Evolutionary conservation across 2,888 invertebrate species (phyloP).

Genomic region (Cantharis rustica): DNA sequence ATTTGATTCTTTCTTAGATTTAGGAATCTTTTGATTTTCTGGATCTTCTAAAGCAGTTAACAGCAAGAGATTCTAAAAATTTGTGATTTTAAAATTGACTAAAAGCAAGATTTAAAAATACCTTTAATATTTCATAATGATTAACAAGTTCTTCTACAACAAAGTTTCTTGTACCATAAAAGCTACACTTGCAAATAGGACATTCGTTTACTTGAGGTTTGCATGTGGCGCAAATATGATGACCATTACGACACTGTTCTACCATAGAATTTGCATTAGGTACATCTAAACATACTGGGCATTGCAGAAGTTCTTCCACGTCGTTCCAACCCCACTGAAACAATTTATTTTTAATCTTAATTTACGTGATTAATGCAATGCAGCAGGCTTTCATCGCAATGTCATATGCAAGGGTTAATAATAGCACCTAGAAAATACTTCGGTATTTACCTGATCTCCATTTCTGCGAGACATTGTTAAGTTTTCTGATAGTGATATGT

Average conservation of each 20-base stretch:
- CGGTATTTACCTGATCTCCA: neutral
- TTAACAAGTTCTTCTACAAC: slow-evolving; percentile 61
- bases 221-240: slow-evolving; percentile 62
- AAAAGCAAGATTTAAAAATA: slow-evolving; percentile 13
- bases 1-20: neutral
- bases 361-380: neutral
- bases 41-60: slow-evolving; percentile 5
- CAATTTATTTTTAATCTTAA: neutral
- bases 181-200: slow-evolving; percentile 60
- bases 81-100: neutral
- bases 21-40: slow-evolving; percentile 1
- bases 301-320: slow-evolving; percentile 62
- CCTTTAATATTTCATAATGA: slow-evolving; percentile 53
- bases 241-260: slow-evolving; percentile 62
- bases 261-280: slow-evolving; percentile 56
- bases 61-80: slow-evolving; percentile 20
- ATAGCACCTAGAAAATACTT: neutral
- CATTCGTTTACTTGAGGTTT: slow-evolving; percentile 58
- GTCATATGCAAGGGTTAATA: neutral
- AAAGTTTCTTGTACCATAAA: slow-evolving; percentile 62
- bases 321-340: slow-evolving; percentile 30
- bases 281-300: slow-evolving; percentile 62
- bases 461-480: neutral
- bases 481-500: neutral
- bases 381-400: neutral